These are phyloP conservation scores for Chaunax sp. DNA, from an alignment of 2,797 vertebrate species.

Conservation along the genomic window DNA sequence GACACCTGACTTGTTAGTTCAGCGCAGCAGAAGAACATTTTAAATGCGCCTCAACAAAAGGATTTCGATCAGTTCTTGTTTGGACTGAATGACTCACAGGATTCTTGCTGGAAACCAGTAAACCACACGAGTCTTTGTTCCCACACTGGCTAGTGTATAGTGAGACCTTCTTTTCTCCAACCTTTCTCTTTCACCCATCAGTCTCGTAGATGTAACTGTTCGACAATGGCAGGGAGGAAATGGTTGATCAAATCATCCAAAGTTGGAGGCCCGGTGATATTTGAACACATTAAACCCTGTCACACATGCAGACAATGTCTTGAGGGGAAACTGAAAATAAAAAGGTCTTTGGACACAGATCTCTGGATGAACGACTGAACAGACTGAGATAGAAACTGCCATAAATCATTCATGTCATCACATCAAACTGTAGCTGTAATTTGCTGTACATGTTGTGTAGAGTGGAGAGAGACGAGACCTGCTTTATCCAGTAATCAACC, in stretches of 20 bases:
- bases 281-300: constrained; percentile 63
- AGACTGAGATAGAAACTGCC: constrained; percentile 73
- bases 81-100: constrained; percentile 69
- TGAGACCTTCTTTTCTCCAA: constrained; percentile 65
- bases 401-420: constrained; percentile 77
- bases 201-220: constrained; percentile 68
- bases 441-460: constrained; percentile 86
- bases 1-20: constrained; percentile 72
- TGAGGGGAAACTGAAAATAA: constrained; percentile 54
- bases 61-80: constrained; percentile 68
- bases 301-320: constrained; percentile 56
- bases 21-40: constrained; percentile 63
- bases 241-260: constrained; percentile 47
- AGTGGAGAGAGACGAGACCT: constrained; percentile 60
- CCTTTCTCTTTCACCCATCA: constrained; percentile 65
- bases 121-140: constrained; percentile 71
- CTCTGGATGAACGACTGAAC: constrained; percentile 67
- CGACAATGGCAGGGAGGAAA: constrained; percentile 50
- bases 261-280: constrained; percentile 54
- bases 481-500: constrained; percentile 66
- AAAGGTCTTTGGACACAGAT: constrained; percentile 44
- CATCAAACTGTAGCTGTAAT: constrained; percentile 80
- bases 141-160: constrained; percentile 77
- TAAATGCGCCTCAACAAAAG: constrained; percentile 61
- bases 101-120: constrained; percentile 76